These are phyloP conservation scores for Coregonus suidteri DNA, from an alignment of 2,797 vertebrate genomes.

Conservation along the genomic window DNA sequence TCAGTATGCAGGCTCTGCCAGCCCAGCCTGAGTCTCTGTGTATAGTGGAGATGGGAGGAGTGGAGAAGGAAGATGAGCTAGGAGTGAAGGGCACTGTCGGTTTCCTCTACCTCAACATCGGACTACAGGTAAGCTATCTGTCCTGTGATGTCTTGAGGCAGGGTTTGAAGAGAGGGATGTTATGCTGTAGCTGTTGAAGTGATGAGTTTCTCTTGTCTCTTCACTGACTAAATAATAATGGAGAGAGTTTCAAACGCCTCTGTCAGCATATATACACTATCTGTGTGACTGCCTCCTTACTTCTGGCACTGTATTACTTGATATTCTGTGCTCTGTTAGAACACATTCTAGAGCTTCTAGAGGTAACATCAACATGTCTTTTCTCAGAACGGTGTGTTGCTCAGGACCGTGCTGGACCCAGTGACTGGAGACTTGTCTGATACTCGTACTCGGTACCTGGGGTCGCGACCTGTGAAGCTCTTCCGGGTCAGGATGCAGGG, in stretches of 20 bases:
- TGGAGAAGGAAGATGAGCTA: constrained; percentile 97
- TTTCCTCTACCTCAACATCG: constrained; percentile 97
- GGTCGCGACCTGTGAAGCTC: constrained; percentile 95
- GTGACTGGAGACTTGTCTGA: constrained; percentile 96
- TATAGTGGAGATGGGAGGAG: constrained; percentile 97
- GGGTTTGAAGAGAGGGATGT: neutral
- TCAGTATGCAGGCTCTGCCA: constrained; percentile 98
- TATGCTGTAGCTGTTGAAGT: neutral
- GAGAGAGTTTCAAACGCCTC: too few species aligned
- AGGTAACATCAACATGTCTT: neutral
- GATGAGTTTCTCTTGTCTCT: neutral
- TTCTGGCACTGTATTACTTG: neutral
- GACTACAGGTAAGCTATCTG: constrained; percentile 85
- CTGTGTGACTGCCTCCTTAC: neutral
- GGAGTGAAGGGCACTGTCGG: constrained; percentile 95
- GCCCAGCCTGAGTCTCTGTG: constrained; percentile 96
- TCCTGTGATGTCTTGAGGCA: neutral
- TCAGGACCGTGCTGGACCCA: constrained; percentile 94
- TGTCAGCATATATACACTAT: neutral
- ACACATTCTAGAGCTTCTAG: neutral
- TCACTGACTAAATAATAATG: neutral
- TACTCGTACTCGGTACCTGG: constrained; percentile 93
- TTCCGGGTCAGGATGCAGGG: constrained; percentile 98
- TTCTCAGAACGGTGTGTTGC: constrained; percentile 89
- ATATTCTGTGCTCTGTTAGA: neutral